Conservation (phyloP, 2,888 invertebrate species). For the Ganaspis brasiliensis region DNA sequence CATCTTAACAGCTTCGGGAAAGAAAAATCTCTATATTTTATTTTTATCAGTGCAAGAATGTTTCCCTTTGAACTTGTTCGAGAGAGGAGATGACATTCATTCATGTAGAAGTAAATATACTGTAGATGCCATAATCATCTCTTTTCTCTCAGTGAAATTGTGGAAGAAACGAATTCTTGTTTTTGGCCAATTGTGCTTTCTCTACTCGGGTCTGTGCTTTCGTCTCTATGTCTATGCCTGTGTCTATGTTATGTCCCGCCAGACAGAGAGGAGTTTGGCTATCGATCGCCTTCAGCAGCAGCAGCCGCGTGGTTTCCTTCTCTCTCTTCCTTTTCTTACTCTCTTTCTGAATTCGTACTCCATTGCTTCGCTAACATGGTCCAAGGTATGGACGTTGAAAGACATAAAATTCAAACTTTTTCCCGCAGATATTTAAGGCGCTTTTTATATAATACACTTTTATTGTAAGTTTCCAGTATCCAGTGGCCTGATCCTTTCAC, state of each 20-base stretch:
- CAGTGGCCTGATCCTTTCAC: background rate
- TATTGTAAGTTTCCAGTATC: background rate
- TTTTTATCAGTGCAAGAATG: conserved; percentile 7
- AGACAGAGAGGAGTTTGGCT: conserved; percentile 78
- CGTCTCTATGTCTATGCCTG: conserved; percentile 56
- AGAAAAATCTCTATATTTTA: conserved; percentile 21
- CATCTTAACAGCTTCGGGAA: background rate
- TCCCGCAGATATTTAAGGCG: conserved; percentile 17
- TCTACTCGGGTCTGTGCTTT: conserved; percentile 48
- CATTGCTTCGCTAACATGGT: conserved; percentile 62
- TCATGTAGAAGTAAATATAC: conserved; percentile 41
- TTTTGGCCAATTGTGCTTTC: conserved; percentile 40
- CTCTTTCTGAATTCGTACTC: conserved; percentile 56
- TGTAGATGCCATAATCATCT: conserved; percentile 33
- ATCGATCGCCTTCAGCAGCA: conserved; percentile 74
- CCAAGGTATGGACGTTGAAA: conserved; percentile 63
- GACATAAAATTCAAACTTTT: conserved; percentile 43
- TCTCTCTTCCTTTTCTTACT: conserved; percentile 59
- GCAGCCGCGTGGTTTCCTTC: conserved; percentile 72
- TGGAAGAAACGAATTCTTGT: conserved; percentile 39
- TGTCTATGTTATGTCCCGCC: conserved; percentile 72
- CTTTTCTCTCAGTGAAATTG: conserved; percentile 41
- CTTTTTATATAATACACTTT: conserved; percentile 30
- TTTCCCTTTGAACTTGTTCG: conserved; percentile 35
- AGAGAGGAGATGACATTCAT: conserved; percentile 27